Percentiles rank a stretch among this genome's conserved stretches.
Conservation (phyloP, 2,888 invertebrate species). For the Pseudoips prasinana region DNA sequence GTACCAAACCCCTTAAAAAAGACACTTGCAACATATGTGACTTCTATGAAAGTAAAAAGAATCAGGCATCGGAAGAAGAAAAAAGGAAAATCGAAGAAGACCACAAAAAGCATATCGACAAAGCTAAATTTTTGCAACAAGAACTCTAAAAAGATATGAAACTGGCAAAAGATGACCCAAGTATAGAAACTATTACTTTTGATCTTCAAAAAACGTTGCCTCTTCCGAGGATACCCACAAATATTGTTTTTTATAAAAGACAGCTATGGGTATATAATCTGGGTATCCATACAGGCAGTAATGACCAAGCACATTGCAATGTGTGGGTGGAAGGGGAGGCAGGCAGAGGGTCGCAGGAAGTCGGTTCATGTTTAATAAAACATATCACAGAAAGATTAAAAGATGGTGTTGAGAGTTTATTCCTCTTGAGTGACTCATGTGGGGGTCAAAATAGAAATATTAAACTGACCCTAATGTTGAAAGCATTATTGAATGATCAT, state of each 20-base stretch:
- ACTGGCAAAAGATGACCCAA: too few relatives aligned
- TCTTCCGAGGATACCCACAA: too few relatives aligned
- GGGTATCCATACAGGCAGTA: too few relatives aligned
- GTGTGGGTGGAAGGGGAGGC: slow-evolving; percentile 25
- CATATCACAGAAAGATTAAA: slow-evolving; percentile 13
- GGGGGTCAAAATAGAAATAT: slow-evolving; percentile 29
- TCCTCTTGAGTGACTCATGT: slow-evolving; percentile 19
- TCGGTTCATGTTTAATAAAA: slow-evolving; percentile 22
- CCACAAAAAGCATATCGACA: slow-evolving; percentile 10
- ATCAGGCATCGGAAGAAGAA: slow-evolving; percentile 10
- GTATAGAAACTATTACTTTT: too few relatives aligned
- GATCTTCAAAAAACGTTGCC: too few relatives aligned
- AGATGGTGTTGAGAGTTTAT: slow-evolving; percentile 6
- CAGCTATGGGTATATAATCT: too few relatives aligned
- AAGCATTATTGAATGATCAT: slow-evolving; percentile 22
- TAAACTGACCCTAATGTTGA: slow-evolving; percentile 25
- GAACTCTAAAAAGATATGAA: slow-evolving; percentile 15
- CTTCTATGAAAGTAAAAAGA: slow-evolving; percentile 11
- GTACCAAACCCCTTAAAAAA: slow-evolving; percentile 13
- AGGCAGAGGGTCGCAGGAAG: slow-evolving; percentile 26
- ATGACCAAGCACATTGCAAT: slow-evolving; percentile 9
- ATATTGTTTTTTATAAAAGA: too few relatives aligned
- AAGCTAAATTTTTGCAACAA: slow-evolving; percentile 10
- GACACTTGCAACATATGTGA: too few relatives aligned
- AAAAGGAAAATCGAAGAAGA: slow-evolving; percentile 13